Conservation (phyloP, 2,113 vertebrate genomes). For the Calidris pygmaea region DNA sequence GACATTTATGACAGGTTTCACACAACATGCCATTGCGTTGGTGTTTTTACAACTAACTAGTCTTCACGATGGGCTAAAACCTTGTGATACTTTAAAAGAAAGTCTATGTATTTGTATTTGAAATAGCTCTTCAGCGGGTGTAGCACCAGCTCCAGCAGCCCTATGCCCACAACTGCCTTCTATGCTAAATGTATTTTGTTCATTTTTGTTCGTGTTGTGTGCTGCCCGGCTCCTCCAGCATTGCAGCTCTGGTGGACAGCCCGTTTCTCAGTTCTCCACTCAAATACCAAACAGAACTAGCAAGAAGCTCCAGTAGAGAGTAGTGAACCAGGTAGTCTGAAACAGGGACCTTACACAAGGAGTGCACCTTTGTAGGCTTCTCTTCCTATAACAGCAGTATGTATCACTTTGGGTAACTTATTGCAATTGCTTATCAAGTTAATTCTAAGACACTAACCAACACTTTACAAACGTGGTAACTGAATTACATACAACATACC, state of each 20-base stretch:
- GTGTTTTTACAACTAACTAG: neutral
- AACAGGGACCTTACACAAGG: neutral
- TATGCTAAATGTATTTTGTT: no score
- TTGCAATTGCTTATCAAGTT: fast-evolving
- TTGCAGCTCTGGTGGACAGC: neutral
- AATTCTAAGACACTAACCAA: neutral
- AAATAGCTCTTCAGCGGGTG: neutral
- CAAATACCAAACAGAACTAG: neutral
- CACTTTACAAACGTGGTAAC: neutral
- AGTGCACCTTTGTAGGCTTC: neutral
- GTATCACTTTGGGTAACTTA: neutral
- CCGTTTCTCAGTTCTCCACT: no score
- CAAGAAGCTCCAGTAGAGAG: neutral
- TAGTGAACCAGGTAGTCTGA: neutral
- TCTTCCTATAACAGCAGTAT: neutral
- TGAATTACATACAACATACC: neutral
- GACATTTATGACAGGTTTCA: neutral
- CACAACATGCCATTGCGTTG: neutral
- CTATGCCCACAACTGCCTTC: neutral
- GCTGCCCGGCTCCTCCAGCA: neutral
- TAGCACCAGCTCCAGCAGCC: neutral
- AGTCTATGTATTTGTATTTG: neutral
- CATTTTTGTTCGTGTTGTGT: no score
- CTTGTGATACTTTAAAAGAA: neutral
- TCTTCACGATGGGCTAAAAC: neutral